Conservation (phyloP, 2,888 invertebrate genomes). For the Altica lythri region DNA sequence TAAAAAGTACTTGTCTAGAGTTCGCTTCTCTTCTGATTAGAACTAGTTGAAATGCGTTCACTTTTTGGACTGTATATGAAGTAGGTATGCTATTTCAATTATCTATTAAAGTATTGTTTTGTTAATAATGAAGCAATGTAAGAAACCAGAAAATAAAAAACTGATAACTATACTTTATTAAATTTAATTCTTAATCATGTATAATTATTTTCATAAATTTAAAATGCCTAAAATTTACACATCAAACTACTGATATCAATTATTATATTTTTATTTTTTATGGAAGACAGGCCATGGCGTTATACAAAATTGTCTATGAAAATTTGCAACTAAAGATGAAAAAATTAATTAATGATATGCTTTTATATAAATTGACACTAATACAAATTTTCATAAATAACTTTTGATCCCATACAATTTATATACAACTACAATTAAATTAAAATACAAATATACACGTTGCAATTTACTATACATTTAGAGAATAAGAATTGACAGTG, state of each 20-base stretch:
- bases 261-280: conserved; percentile 45
- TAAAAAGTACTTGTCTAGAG: too few species aligned
- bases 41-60: too few species aligned
- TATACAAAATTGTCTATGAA: conserved; percentile 43
- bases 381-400: conserved; percentile 41
- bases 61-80: too few species aligned
- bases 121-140: not conserved
- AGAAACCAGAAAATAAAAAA: conserved; percentile 43
- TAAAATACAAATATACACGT: conserved; percentile 1
- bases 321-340: conserved; percentile 33
- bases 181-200: conserved; percentile 19
- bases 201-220: conserved; percentile 27
- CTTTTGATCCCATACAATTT: conserved; percentile 39
- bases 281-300: conserved; percentile 57
- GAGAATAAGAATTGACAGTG: conserved; percentile 2
- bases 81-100: too few species aligned
- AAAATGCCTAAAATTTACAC: conserved; percentile 30
- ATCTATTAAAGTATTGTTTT: too few species aligned
- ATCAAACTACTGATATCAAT: conserved; percentile 29
- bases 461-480: conserved; percentile 15
- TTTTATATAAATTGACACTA: conserved; percentile 24
- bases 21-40: too few species aligned
- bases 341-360: conserved; percentile 12
- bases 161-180: conserved; percentile 6
- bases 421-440: conserved; percentile 31